These are phyloP conservation scores for Diabrotica balteata DNA, from an alignment of 2,888 invertebrate genomes.

Conservation along the genomic window DNA sequence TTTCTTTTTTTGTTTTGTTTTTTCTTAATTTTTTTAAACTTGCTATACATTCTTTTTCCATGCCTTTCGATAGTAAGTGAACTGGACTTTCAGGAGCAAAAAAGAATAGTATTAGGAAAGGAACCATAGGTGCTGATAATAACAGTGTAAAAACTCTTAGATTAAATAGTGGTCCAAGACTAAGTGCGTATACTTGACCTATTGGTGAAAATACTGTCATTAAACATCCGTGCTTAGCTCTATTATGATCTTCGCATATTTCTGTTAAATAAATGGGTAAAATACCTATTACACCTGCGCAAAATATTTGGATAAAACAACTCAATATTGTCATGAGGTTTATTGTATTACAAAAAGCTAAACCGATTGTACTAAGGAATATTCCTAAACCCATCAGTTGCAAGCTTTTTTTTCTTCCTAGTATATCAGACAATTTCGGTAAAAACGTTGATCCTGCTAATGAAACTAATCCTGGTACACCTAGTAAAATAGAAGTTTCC, in stretches of 20 bases:
- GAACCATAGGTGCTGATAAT: slow-evolving; percentile 7
- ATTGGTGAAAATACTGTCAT: background rate
- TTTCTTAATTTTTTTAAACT: slow-evolving; percentile 13
- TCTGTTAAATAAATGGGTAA: background rate
- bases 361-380: background rate
- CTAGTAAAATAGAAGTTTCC: background rate
- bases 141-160: slow-evolving; percentile 18
- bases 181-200: background rate
- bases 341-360: background rate
- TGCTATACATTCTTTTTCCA: slow-evolving; percentile 6
- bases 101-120: slow-evolving; percentile 3
- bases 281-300: background rate
- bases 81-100: slow-evolving; percentile 21
- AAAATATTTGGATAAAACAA: background rate
- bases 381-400: background rate
- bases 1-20: slow-evolving; percentile 8
- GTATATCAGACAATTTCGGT: background rate
- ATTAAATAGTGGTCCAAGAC: slow-evolving; percentile 14
- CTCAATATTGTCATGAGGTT: background rate
- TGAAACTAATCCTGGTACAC: background rate
- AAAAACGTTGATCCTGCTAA: background rate
- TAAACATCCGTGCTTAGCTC: slow-evolving; percentile 1
- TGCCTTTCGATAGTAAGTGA: slow-evolving; percentile 8
- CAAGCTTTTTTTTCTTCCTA: slow-evolving; percentile 1
- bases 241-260: slow-evolving; percentile 5